Evolutionary conservation across 2,113 vertebrate genomes (phyloP), one percentile per base, ranked within the genome.

Genomic region (Hippocampus barbouri): DNA sequence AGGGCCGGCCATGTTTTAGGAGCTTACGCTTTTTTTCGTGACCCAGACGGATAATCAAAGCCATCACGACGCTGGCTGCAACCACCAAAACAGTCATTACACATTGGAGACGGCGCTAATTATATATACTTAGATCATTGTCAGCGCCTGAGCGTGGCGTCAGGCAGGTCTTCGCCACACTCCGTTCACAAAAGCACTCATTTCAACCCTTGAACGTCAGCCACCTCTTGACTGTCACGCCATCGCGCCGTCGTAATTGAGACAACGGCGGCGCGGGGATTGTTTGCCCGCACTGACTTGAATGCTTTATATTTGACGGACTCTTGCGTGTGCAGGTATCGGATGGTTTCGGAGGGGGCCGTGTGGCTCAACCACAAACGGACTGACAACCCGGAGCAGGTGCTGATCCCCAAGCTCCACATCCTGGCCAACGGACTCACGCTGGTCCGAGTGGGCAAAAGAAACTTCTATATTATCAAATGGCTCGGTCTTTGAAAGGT

Each of bases 341-440:
- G 75, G 74, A 96, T 97, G 89, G 93, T 99, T 77, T 93, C 85
- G 47, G 88, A 93, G 25, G 97, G 97, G 16, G 96, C 93, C 14
- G 94, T 98, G 75, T 95, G 93, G 84, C 92, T 98, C 84, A 99
- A 99, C 83, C 95, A 98, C 86, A 87, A 62, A 51, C 88, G 86
- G 71, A 82, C 89, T 8, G 93, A 93, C 21, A 91, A 94, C 72
- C 95, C 96, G 0, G 95, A 98, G 78, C 89, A 95, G 82, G 88
- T 98, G 25, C 93, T 99, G 73, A 75, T 95, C 74, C 85, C 94
- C 0, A 95, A 94, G 77, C 86, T 95, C 66, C 96, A 98, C 72
- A 95, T 98, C 81, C 93, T 99, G 56, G 92, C 93, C 53, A 98
- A 97, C 27, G 96, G 96, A 82, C 94, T 99, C n/a, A 94, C 93